Evolutionary conservation across 2,888 invertebrate genomes (phyloP).

Genomic region (Aspidiotus destructor): DNA sequence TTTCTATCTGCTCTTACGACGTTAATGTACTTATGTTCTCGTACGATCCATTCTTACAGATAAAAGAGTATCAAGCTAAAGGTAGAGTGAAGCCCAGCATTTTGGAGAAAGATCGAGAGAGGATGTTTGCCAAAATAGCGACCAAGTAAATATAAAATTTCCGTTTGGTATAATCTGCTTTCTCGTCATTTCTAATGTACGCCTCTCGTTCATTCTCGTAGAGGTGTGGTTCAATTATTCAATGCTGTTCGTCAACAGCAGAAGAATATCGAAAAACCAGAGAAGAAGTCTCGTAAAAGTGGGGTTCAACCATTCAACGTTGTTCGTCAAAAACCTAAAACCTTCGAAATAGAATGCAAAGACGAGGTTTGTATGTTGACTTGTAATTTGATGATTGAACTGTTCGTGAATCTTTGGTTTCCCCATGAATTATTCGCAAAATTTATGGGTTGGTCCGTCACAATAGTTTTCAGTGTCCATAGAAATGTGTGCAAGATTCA

Average conservation of each 20-base stretch:
- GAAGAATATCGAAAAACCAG: slow-evolving; percentile 51
- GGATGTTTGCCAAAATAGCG: slow-evolving; percentile 67
- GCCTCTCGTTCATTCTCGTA: slow-evolving; percentile 40
- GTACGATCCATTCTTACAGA: slow-evolving; percentile 44
- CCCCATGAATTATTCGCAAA: too few species aligned
- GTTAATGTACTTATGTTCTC: slow-evolving; percentile 3
- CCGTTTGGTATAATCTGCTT: not conserved
- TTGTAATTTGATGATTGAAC: too few species aligned
- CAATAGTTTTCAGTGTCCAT: too few species aligned
- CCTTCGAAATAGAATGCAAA: slow-evolving; percentile 51
- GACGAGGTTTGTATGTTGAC: too few species aligned
- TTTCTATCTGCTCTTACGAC: slow-evolving; percentile 4
- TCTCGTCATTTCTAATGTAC: too few species aligned
- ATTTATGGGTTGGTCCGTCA: too few species aligned
- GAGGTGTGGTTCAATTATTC: slow-evolving; percentile 85
- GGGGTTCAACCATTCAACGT: slow-evolving; percentile 89
- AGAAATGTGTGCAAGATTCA: too few species aligned
- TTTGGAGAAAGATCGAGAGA: slow-evolving; percentile 66
- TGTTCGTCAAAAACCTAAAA: slow-evolving; percentile 73
- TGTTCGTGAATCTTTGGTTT: too few species aligned
- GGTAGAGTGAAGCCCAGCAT: slow-evolving; percentile 62
- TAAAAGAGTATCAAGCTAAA: slow-evolving; percentile 53
- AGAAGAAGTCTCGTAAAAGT: slow-evolving; percentile 50
- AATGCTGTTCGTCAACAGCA: slow-evolving; percentile 84
- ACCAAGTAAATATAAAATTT: slow-evolving; percentile 49